These are phyloP conservation scores for Lithophane ornitopus DNA, from an alignment of 2,888 invertebrate species.

Conservation along the genomic window DNA sequence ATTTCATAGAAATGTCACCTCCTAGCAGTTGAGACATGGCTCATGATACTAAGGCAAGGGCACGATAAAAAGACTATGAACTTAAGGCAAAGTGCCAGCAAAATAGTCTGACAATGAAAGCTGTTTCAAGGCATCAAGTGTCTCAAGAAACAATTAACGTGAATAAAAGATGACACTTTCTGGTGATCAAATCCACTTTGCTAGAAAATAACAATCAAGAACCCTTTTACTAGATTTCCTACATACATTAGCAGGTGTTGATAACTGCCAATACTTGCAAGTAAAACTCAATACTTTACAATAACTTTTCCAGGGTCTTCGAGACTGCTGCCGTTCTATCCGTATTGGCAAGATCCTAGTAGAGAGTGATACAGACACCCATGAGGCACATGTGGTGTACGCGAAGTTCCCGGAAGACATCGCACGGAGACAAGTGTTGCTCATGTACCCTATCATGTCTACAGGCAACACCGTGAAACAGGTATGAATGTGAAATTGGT, in stretches of 20 bases:
- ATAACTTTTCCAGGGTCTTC: constrained; percentile 91
- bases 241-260: too few species aligned
- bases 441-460: constrained; percentile 99
- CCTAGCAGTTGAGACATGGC: neutral
- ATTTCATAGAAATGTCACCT: neutral
- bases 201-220: neutral
- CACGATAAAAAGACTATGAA: too few species aligned
- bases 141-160: neutral
- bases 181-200: neutral
- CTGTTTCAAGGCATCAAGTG: neutral
- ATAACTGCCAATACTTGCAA: neutral
- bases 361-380: constrained; percentile 98
- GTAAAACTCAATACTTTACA: neutral
- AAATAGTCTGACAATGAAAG: neutral
- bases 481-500: constrained; percentile 72
- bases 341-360: constrained; percentile 99
- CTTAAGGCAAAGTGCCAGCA: too few species aligned
- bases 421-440: constrained; percentile 95
- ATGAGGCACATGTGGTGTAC: constrained; percentile 99
- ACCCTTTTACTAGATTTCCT: neutral
- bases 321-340: constrained; percentile 99
- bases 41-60: neutral
- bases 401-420: constrained; percentile 99
- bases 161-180: neutral
- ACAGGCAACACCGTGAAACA: constrained; percentile 98